Evolutionary conservation across 1,140 invertebrate species (phyloP).

Genomic region (Neoseiulus cucumeris): DNA sequence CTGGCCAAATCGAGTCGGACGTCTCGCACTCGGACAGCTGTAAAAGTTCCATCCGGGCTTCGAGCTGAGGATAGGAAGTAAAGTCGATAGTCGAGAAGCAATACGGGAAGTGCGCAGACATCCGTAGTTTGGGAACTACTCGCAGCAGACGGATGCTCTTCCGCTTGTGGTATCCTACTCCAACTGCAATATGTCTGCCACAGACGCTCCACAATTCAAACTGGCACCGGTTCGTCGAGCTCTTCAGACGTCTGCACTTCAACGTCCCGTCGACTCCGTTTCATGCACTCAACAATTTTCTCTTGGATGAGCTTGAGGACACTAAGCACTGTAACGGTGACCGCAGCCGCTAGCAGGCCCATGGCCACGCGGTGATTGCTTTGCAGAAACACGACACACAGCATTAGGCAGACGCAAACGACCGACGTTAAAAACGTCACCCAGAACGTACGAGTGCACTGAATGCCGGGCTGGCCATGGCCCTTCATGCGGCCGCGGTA

Average conservation of each 20-base stretch:
- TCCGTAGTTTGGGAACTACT: no score
- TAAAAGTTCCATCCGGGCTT: no score
- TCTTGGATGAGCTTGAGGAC: background rate
- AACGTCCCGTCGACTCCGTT: background rate
- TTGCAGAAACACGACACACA: constrained; percentile 7
- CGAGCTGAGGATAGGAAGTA: no score
- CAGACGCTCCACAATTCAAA: background rate
- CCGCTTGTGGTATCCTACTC: no score
- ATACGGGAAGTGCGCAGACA: no score
- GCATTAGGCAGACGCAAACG: constrained; percentile 3
- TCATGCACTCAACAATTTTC: background rate
- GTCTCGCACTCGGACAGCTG: no score
- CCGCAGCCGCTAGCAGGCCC: background rate
- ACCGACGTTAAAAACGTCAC: constrained; percentile 3
- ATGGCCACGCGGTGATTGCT: background rate
- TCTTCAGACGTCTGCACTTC: background rate
- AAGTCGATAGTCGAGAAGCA: no score
- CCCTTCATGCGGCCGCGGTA: constrained; percentile 10
- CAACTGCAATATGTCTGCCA: no score
- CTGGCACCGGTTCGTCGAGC: background rate
- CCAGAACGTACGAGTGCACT: constrained; percentile 1
- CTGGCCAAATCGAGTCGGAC: no score
- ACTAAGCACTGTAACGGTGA: background rate
- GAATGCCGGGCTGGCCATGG: background rate
- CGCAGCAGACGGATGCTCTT: no score